Conservation (phyloP, 2,888 invertebrate species). For the Sesia bembeciformis region DNA sequence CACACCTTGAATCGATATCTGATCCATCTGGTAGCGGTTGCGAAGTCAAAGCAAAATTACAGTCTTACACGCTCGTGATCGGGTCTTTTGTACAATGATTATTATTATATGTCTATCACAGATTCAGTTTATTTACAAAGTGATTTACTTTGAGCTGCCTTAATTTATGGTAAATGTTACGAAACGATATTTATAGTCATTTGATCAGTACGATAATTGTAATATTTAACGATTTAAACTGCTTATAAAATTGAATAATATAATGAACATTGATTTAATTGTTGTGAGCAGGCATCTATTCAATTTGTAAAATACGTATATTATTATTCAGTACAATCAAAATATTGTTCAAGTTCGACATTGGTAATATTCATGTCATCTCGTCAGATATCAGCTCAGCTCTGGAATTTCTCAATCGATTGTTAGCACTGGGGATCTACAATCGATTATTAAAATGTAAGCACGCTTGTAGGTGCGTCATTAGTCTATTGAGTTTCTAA, state of each 20-base stretch:
- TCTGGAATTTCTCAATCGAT: slow-evolving; percentile 39
- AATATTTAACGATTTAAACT: too few species aligned
- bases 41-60: slow-evolving; percentile 27
- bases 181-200: neutral
- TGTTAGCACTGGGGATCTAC: slow-evolving; percentile 33
- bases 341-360: neutral
- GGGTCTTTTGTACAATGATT: slow-evolving; percentile 22
- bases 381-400: slow-evolving; percentile 22
- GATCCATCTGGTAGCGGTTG: slow-evolving; percentile 32
- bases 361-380: slow-evolving; percentile 29
- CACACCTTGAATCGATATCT: slow-evolving; percentile 44
- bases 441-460: slow-evolving; percentile 61
- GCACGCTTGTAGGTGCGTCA: slow-evolving; percentile 42
- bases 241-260: too few species aligned
- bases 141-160: slow-evolving; percentile 5
- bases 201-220: too few species aligned
- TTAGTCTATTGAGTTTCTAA: slow-evolving; percentile 31
- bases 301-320: too few species aligned
- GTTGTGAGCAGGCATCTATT: too few species aligned
- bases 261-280: too few species aligned
- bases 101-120: slow-evolving; percentile 14
- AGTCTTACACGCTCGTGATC: slow-evolving; percentile 20
- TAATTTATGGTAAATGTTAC: neutral
- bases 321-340: too few species aligned
- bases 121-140: slow-evolving; percentile 16